Base-by-base conservation (phyloP, 2,797 vertebrate species). In the Eulemur albifrons region DNA sequence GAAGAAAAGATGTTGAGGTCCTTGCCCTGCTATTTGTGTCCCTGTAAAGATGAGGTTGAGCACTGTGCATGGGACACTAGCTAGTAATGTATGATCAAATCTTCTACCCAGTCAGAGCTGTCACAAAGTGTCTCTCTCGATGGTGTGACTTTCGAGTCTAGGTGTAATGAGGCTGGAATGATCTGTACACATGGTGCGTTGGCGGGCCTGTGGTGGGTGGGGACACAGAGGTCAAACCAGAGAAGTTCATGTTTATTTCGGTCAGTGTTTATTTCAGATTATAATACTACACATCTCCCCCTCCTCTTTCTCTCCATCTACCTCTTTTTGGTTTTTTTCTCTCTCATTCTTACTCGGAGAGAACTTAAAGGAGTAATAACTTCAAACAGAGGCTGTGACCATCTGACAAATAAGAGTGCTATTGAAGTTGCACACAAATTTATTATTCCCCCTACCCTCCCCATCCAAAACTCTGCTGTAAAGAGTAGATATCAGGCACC, bases 191-290 rank as follows among this genome's bases (percentile, higher is more conserved):
- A 32, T 50, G 75, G 5, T 15, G 0, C 17, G 2, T 14, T 61
- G 70, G 6, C 0, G 27, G 18, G 17, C 27, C 1, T 48, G 20
- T 23, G 18, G 27, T 65, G 63, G 4, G 5, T 5, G 0, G 4
- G 7, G 38, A 20, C 4, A 40, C 61, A n/a, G 23, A 12, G 23
- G 50, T 40, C 57, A 50, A 59, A 54, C 14, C 10, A 38, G 18
- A 59, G 30, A 54, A 67, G 30, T 20, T 8, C 13, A 14, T 38
- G 65, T 70, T 57, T 69, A 43, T 43, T 84, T 90, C 57, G 32
- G 10, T n/a, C 23, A n/a, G 40, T 23, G 3, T 52, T 70, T 35
- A 21, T 80, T 81, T 73, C 54, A 27, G 25, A 50, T 50, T 38
- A 2, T 32, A 21, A 50, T 12, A 18, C 27, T 15, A 5, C 21